A percentile compares a stretch with the other conserved stretches of the same genome.
phyloP scores from a whole-genome alignment of 2,888 invertebrate genomes.

The Pediacus dermestoides region DNA sequence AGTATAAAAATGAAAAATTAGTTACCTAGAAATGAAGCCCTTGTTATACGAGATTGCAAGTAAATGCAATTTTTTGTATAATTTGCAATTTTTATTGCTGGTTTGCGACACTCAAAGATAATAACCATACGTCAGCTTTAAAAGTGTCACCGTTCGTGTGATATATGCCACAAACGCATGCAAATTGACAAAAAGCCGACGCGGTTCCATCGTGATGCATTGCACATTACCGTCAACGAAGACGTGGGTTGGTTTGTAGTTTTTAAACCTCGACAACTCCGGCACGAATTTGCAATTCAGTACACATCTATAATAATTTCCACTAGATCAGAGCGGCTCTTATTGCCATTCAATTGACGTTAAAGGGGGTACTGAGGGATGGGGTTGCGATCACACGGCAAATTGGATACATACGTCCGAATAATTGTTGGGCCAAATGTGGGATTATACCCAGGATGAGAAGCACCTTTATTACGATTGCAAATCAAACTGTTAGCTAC shows the following conservation, averaged over 20 bases:
- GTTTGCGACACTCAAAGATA: slow-evolving; percentile 2
- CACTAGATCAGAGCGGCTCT: slow-evolving; percentile 28
- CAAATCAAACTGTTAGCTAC: too few relatives aligned
- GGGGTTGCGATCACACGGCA: slow-evolving; percentile 31
- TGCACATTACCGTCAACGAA: slow-evolving; percentile 6
- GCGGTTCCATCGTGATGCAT: slow-evolving; percentile 18
- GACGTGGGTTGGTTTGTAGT: slow-evolving; percentile 4
- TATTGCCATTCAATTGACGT: slow-evolving; percentile 33
- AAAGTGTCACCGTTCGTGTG: slow-evolving; percentile 10
- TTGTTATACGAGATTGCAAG: too few relatives aligned
- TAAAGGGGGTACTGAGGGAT: too few relatives aligned
- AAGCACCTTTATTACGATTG: too few relatives aligned
- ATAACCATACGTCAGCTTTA: slow-evolving; percentile 7
- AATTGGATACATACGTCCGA: slow-evolving; percentile 20
- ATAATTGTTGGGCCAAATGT: slow-evolving; percentile 7
- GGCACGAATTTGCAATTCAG: slow-evolving; percentile 24
- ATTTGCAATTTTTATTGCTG: too few relatives aligned
- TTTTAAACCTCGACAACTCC: slow-evolving; percentile 7
- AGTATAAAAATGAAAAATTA: too few relatives aligned
- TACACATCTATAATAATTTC: slow-evolving; percentile 29
- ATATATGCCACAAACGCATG: slow-evolving; percentile 17
- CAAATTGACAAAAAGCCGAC: slow-evolving; percentile 18
- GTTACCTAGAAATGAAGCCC: too few relatives aligned
- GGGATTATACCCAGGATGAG: slow-evolving; percentile 12
- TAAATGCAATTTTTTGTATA: too few relatives aligned